Evolutionary conservation across 2,797 vertebrate species (phyloP), one percentile per base, ranked within the genome.

Genomic region (Pangasius mekongensis): DNA sequence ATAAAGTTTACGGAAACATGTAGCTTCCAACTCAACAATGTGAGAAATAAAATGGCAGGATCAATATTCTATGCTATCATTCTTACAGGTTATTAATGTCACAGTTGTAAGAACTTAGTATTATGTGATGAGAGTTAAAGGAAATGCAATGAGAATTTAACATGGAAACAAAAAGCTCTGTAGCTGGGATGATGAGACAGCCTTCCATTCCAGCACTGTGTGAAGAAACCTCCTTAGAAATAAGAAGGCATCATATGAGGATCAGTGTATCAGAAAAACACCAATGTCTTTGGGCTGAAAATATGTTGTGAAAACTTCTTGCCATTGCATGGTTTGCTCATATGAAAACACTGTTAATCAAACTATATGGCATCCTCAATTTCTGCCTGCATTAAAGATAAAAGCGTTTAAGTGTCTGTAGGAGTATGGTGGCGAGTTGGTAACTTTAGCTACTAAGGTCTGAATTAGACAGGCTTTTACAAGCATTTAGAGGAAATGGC

Each of bases 391-490:
- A 86, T 86, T 87, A 73, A 69, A 87, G 71, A 77, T 77, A 52
- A 54, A 87, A 77, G 80, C n/a, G 27, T 88, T 88, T 78, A 69
- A 73, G 71, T 56, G 67, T 33, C 73, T 76, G 60, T 49, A 81
- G 82, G 49, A 78, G 16, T 54, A 33, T 33, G 76, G 49, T 52
- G 64, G 82, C 30, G 27, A 24, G 47, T 69, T 89, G 54, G 69
- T 87, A 81, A 84, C 62, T 89, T 87, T 60, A 90, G 78, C 83
- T 62, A 74, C 54, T 73, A 39, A 86, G 83, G 47, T 85, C 87
- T 83, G 39, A 84, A 67, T 84, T 58, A 58, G 62, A 87, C 60
- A 82, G 85, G 83, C 64, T 91, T 90, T 86, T 87, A 86, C 74
- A 86, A 76, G 83, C 86, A 85, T 85, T 36, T 47, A 58, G 36